Evolutionary conservation across 2,888 invertebrate species (phyloP).

Genomic region (Heliconius ethilla): DNA sequence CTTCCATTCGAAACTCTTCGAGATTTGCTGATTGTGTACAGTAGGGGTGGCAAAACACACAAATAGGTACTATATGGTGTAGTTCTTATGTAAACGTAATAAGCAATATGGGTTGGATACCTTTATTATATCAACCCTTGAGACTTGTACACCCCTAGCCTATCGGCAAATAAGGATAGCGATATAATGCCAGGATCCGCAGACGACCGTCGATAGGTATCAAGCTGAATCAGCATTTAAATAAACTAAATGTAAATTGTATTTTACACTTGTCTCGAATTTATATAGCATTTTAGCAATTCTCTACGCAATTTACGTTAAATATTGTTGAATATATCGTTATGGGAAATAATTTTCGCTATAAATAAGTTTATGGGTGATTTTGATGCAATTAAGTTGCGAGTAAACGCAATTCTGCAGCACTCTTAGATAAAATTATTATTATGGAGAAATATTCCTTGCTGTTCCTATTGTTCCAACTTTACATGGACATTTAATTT

Average conservation of each 20-base stretch:
- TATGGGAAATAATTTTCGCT: background rate
- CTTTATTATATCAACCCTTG: conserved; percentile 28
- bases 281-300: background rate
- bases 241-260: conserved; percentile 22
- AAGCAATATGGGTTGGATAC: conserved; percentile 9
- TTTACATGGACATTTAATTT: too few relatives aligned
- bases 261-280: conserved; percentile 3
- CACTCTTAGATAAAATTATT: too few relatives aligned
- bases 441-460: too few relatives aligned
- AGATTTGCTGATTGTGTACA: conserved; percentile 27
- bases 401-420: background rate
- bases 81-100: conserved; percentile 19
- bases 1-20: conserved; percentile 32
- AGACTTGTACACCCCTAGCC: conserved; percentile 31
- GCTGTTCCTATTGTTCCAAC: too few relatives aligned
- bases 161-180: conserved; percentile 31
- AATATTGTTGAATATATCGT: background rate
- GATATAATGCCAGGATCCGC: conserved; percentile 7
- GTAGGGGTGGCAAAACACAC: conserved; percentile 24
- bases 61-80: background rate
- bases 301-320: background rate
- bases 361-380: background rate
- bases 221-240: conserved; percentile 15
- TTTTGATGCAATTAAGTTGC: background rate
- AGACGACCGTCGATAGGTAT: conserved; percentile 12